These are phyloP conservation scores for Cariama cristata DNA, from an alignment of 2,113 vertebrate genomes.

Conservation along the genomic window DNA sequence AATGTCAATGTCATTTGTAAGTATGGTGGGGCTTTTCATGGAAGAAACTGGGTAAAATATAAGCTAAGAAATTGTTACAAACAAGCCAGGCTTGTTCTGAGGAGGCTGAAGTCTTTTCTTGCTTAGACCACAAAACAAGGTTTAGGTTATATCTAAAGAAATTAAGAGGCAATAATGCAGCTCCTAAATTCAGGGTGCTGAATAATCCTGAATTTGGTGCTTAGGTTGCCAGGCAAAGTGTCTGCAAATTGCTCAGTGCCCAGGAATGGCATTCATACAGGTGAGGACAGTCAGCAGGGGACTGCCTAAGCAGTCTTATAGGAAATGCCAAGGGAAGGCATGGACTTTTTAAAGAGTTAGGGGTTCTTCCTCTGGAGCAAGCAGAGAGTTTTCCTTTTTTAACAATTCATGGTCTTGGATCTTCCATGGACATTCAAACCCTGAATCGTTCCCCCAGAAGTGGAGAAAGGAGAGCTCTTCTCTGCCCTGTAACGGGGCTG, in stretches of 20 bases:
- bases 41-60: neutral
- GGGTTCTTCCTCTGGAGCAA: neutral
- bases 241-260: neutral
- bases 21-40: neutral
- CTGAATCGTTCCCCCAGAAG: neutral
- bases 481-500: accelerated
- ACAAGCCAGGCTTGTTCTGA: neutral
- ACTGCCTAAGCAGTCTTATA: neutral
- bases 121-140: neutral
- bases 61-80: neutral
- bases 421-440: neutral
- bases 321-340: neutral
- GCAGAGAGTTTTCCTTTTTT: neutral
- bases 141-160: neutral
- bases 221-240: neutral
- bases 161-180: neutral
- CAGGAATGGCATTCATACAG: neutral
- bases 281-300: neutral
- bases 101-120: neutral
- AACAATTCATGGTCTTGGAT: neutral
- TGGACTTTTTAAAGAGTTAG: neutral
- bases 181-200: neutral
- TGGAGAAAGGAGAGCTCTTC: neutral
- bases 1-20: neutral
- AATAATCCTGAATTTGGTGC: neutral